Evolutionary conservation across 1,140 invertebrate genomes (phyloP).

Genomic region (Drosophila ironensis): DNA sequence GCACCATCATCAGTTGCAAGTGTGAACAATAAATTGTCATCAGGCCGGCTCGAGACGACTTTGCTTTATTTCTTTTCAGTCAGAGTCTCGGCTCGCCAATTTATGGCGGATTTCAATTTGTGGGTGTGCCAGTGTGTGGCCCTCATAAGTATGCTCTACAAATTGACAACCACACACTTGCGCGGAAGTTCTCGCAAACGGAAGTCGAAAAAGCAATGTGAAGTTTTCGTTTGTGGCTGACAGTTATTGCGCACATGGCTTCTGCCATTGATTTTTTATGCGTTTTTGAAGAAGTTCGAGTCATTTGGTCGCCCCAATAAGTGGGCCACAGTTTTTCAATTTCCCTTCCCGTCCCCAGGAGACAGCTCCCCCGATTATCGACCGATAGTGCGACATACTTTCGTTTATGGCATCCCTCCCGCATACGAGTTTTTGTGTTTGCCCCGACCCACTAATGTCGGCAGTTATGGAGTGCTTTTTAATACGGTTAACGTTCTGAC

Average conservation of each 20-base stretch:
- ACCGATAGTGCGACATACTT: constrained; percentile 13
- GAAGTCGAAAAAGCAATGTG: constrained; percentile 33
- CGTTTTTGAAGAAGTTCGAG: constrained; percentile 68
- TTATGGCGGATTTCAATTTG: constrained; percentile 67
- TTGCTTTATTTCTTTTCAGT: constrained; percentile 65
- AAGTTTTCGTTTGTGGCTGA: constrained; percentile 69
- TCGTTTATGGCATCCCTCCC: neutral
- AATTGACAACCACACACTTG: constrained; percentile 9
- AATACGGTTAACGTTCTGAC: constrained; percentile 61
- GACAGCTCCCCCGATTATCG: constrained; percentile 50
- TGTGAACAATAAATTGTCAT: constrained; percentile 81
- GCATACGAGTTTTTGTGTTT: constrained; percentile 9
- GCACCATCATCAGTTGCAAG: constrained; percentile 79
- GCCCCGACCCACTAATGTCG: constrained; percentile 38
- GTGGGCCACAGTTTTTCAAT: constrained; percentile 58
- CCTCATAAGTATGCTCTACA: constrained; percentile 58
- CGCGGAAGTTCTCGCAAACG: constrained; percentile 15
- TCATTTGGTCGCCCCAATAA: constrained; percentile 46
- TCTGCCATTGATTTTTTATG: constrained; percentile 77
- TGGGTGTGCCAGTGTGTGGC: constrained; percentile 12
- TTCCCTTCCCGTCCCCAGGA: constrained; percentile 30
- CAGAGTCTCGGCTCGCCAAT: constrained; percentile 57
- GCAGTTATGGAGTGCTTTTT: constrained; percentile 52
- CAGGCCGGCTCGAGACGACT: constrained; percentile 59
- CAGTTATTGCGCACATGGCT: constrained; percentile 75